Conservation (phyloP, 2,888 invertebrate genomes). For the Drosophila emarginata region DNA sequence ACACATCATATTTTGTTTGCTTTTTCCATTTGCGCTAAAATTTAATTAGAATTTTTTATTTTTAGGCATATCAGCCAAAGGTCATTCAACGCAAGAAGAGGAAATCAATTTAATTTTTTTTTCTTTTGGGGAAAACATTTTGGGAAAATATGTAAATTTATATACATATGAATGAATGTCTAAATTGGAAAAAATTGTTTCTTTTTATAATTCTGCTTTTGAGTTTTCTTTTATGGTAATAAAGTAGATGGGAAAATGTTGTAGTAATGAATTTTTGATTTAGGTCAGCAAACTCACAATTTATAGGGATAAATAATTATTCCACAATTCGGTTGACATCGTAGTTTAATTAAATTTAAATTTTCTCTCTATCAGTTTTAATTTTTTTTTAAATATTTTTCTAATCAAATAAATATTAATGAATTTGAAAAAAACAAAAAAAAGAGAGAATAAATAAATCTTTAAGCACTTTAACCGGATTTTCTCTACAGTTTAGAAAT, state of each 20-base stretch:
- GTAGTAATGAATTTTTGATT: constrained; percentile 19
- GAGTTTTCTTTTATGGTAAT: constrained; percentile 18
- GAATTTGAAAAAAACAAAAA: background rate
- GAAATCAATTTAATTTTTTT: constrained; percentile 8
- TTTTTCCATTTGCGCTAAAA: constrained; percentile 17
- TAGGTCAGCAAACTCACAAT: background rate
- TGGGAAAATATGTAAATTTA: background rate
- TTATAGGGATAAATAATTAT: background rate
- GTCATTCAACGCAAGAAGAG: background rate
- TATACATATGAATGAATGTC: background rate
- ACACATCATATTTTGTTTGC: constrained; percentile 1
- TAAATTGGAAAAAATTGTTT: background rate
- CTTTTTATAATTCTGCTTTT: constrained; percentile 7
- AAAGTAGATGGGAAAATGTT: constrained; percentile 18
- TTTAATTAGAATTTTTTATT: constrained; percentile 29
- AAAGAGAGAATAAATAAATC: background rate
- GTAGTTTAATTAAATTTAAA: constrained; percentile 1
- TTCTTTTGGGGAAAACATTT: constrained; percentile 7
- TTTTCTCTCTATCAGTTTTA: background rate
- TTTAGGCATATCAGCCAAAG: background rate
- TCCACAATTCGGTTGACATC: background rate
- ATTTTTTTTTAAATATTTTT: background rate
- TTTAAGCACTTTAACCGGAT: constrained; percentile 1
- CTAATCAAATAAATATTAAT: background rate
- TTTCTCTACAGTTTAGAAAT: constrained; percentile 37